phyloP scores from a whole-genome alignment of 2,113 vertebrate genomes.

The Notechis scutatus region DNA sequence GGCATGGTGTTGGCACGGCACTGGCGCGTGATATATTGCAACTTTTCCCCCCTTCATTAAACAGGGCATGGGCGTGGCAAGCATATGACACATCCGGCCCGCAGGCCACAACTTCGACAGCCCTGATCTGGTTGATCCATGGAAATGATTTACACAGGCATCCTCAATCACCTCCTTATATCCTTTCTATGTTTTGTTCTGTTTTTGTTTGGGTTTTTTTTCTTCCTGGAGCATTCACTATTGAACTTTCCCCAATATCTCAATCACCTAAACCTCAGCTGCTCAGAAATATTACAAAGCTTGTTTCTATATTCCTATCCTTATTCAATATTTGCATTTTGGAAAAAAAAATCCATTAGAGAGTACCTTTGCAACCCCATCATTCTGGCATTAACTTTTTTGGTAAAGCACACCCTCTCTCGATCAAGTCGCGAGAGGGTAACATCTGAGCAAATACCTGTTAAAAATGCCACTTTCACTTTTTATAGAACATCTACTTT shows the following conservation, averaged over 20 bases:
- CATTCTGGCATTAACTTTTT: not conserved
- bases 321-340: not conserved
- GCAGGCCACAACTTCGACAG: too few relatives aligned
- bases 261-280: constrained; percentile 21
- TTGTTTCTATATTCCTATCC: not conserved
- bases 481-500: not conserved
- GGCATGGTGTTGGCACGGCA: accelerated
- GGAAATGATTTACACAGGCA: not conserved
- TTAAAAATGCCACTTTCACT: not conserved
- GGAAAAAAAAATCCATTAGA: too few relatives aligned
- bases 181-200: not conserved
- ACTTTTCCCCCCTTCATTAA: too few relatives aligned
- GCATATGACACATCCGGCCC: too few relatives aligned
- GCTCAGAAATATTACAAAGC: not conserved
- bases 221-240: not conserved
- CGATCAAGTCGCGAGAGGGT: not conserved
- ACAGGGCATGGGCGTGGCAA: too few relatives aligned
- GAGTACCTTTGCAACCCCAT: not conserved
- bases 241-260: not conserved
- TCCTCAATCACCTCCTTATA: not conserved
- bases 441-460: not conserved
- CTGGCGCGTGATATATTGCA: accelerated
- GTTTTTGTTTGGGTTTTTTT: not conserved
- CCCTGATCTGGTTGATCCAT: not conserved
- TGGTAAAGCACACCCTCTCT: not conserved